These are phyloP conservation scores for Actenoides lindsayi DNA, from an alignment of 2,113 vertebrate genomes.

Conservation along the genomic window DNA sequence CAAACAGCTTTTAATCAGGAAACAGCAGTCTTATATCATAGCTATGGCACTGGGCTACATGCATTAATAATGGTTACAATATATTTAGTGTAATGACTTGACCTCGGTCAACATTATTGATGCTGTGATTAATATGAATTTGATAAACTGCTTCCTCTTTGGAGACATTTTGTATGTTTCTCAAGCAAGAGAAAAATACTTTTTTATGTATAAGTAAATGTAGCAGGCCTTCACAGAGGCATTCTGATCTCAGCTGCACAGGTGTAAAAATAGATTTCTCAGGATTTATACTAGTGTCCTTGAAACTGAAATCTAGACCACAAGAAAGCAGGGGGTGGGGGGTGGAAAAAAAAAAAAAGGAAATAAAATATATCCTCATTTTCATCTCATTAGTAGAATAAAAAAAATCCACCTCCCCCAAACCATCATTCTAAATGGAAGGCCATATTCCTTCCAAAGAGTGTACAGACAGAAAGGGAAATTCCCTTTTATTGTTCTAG, in stretches of 20 bases:
- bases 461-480: conserved; percentile 34
- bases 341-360: accelerated
- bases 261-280: conserved; percentile 49
- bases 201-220: conserved; percentile 58
- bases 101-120: conserved; percentile 66
- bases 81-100: conserved; percentile 77
- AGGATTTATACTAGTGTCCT: conserved; percentile 23
- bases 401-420: background rate
- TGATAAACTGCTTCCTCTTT: conserved; percentile 79
- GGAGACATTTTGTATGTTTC: conserved; percentile 58
- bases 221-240: background rate
- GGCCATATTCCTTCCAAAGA: background rate
- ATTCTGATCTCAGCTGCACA: conserved; percentile 34
- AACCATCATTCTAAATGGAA: conserved; percentile 14
- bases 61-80: conserved; percentile 71
- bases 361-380: background rate
- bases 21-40: conserved; percentile 62
- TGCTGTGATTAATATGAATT: conserved; percentile 70
- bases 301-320: background rate
- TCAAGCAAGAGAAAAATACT: conserved; percentile 61
- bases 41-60: conserved; percentile 55
- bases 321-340: accelerated
- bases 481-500: conserved; percentile 46
- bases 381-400: background rate
- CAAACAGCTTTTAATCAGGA: conserved; percentile 70